These are phyloP conservation scores for Drosophila repletoides DNA, from an alignment of 1,140 invertebrate species.

Conservation along the genomic window DNA sequence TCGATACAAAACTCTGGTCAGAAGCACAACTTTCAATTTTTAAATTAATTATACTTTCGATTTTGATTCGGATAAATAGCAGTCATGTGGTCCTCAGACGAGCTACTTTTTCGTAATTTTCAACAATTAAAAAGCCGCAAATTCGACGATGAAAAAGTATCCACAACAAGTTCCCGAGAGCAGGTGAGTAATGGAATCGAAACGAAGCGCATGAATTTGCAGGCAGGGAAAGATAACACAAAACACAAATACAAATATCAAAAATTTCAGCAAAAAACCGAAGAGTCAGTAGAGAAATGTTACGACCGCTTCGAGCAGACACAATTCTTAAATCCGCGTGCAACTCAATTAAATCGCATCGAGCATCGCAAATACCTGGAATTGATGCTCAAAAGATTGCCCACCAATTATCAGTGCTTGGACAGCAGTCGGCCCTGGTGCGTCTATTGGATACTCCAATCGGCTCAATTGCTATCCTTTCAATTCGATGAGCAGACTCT, in stretches of 20 bases:
- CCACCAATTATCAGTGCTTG: conserved; percentile 89
- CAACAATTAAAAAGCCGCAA: conserved; percentile 51
- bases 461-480: conserved; percentile 91
- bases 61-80: conserved; percentile 14
- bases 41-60: conserved; percentile 12
- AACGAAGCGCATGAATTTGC: background rate
- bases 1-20: background rate
- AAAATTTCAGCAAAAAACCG: conserved; percentile 86
- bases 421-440: conserved; percentile 98
- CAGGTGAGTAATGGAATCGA: conserved; percentile 83
- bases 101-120: conserved; percentile 69
- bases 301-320: conserved; percentile 85
- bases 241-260: conserved; percentile 1
- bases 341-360: conserved; percentile 86
- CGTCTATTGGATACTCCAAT: conserved; percentile 97
- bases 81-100: conserved; percentile 53
- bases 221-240: conserved; percentile 18
- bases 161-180: conserved; percentile 84
- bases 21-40: conserved; percentile 28
- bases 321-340: conserved; percentile 83
- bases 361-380: conserved; percentile 88
- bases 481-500: conserved; percentile 87
- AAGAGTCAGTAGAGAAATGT: conserved; percentile 85
- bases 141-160: conserved; percentile 83
- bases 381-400: conserved; percentile 87